Percentiles rank a stretch among this genome's conserved stretches.
These are phyloP conservation scores for Centropristis striata DNA, from an alignment of 2,113 vertebrate genomes.

Conservation along the genomic window DNA sequence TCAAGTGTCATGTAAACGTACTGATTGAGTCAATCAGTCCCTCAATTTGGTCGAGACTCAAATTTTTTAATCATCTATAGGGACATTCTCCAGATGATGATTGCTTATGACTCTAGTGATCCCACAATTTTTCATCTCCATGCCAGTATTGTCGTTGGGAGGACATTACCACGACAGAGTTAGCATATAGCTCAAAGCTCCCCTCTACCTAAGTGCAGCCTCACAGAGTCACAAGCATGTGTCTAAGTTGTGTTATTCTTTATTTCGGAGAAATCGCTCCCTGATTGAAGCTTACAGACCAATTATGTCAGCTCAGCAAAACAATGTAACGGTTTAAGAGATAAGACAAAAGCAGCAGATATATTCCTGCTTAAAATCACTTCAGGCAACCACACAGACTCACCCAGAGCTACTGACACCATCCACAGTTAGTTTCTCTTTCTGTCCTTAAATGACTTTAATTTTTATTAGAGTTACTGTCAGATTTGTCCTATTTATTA, in stretches of 20 bases:
- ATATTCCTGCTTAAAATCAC: not conserved
- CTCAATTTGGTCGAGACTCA: no score
- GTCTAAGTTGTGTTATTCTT: not conserved
- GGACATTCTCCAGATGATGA: not conserved
- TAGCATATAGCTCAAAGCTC: not conserved
- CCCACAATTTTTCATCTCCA: not conserved
- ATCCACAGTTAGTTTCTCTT: not conserved
- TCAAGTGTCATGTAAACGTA: no score
- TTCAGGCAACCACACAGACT: not conserved
- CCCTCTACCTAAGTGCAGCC: not conserved
- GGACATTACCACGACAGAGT: not conserved
- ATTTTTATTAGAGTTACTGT: slow-evolving; percentile 17
- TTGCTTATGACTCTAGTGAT: no score
- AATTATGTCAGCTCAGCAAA: slow-evolving; percentile 4
- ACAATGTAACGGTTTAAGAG: not conserved
- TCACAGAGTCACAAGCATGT: not conserved
- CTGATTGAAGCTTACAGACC: not conserved
- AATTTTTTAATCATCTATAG: not conserved
- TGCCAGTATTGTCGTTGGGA: not conserved
- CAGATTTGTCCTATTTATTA: not conserved
- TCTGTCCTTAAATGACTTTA: slow-evolving; percentile 2
- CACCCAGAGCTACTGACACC: not conserved
- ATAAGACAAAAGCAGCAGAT: not conserved
- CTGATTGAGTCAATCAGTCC: no score
- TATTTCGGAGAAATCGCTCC: not conserved